Base-by-base conservation (phyloP, 2,888 invertebrate species). In the Leistus spinibarbis region DNA sequence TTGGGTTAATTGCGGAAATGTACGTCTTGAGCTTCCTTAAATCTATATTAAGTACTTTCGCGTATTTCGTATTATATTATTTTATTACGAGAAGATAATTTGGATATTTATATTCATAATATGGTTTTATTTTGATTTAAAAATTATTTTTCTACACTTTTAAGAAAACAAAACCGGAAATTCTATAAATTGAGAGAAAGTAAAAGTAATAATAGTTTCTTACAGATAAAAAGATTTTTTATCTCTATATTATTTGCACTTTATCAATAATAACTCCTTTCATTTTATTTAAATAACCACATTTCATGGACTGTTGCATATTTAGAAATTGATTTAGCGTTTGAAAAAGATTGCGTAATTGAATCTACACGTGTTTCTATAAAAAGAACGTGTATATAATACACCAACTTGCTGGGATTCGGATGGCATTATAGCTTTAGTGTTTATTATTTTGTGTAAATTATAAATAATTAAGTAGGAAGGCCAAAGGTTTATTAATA, bases 311-410 rank as follows among this genome's bases (percentile, higher is more conserved):
- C 54, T 20, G 70, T 23, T 70, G 54, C n/a, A 22, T 71, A 65
- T 71, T 71, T 71, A 54, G 63, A 71, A 71, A 71, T 71, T 70
- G 53, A 70, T 70, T 70, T 53, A 70, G 54, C 63, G 63, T 70
- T 63, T 22, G 54, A 20, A 13, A 63, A 72, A 57, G 40, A 72
- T 72, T 73, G 73, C 73, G 73, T 66, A 66, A 73, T 67, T 63
- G 27, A 67, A n/a, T n/a, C 60, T 57, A 73, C 73, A 73, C 73
- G 73, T 73, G 73, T 73, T 73, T 67, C 73, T 73, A 66, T 73
- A 64, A 66, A 65, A 71, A 71, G 71, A 71, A 57, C 57, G 17
- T 19, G 13, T 57, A 57, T 19, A 57, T 13, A 20, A 57, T 57
- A 57, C 16, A 57, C 7, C 16, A 57, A 57, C 20, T 7, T 57